Evolutionary conservation across 2,113 vertebrate species (phyloP).

Genomic region (Blennius ocellaris): DNA sequence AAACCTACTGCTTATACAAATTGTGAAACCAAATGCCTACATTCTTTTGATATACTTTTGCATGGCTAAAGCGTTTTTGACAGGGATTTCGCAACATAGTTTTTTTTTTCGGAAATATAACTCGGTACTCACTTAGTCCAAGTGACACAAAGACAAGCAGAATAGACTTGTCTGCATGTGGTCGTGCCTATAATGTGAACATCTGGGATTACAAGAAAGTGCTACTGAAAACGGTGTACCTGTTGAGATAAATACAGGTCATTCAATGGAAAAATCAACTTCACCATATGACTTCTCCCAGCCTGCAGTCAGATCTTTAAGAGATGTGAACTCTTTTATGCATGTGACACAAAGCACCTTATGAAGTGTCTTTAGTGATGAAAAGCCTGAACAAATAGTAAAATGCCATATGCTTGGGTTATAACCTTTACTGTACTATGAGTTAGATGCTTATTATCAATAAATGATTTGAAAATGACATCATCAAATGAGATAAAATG

Average conservation of each 20-base stretch:
- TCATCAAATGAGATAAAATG: no score
- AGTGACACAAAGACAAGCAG: not conserved
- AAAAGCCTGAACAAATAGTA: not conserved
- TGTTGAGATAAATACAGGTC: conserved; percentile 47
- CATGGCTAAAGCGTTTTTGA: conserved; percentile 12
- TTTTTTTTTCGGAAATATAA: conserved; percentile 8
- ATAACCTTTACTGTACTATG: no score
- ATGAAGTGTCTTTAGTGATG: not conserved
- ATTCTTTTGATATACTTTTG: conserved; percentile 51
- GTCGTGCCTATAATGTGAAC: not conserved
- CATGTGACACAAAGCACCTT: not conserved
- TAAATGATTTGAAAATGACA: no score
- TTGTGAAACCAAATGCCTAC: conserved; percentile 38
- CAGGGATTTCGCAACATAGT: not conserved
- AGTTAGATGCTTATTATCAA: no score
- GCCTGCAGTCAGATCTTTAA: not conserved
- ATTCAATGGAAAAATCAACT: conserved; percentile 24
- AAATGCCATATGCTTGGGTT: not conserved
- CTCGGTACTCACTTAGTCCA: conserved; percentile 13
- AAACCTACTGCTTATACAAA: conserved; percentile 46
- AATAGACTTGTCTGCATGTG: not conserved
- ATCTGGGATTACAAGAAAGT: conserved; percentile 7
- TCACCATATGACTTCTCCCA: not conserved
- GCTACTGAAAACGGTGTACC: not conserved
- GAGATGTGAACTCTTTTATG: not conserved